Evolutionary conservation across 2,888 invertebrate species (phyloP).

Genomic region (Platycheirus rosarum): DNA sequence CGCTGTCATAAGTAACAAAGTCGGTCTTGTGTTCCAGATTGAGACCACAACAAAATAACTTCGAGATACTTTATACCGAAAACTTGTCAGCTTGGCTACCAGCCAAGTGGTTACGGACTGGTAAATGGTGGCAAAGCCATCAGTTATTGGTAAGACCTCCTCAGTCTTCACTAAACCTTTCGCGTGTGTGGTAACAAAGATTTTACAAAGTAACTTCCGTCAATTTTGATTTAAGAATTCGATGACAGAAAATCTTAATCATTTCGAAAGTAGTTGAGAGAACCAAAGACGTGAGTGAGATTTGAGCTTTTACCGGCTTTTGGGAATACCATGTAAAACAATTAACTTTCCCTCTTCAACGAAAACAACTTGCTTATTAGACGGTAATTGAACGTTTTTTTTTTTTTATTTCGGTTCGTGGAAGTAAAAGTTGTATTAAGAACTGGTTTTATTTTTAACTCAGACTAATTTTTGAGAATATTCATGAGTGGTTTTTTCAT

Average conservation of each 20-base stretch:
- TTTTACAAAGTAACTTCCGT: conserved; percentile 41
- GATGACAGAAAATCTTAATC: background rate
- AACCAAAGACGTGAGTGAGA: conserved; percentile 42
- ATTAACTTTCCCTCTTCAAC: conserved; percentile 53
- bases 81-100: conserved; percentile 38
- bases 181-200: conserved; percentile 64
- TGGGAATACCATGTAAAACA: conserved; percentile 12
- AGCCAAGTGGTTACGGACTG: conserved; percentile 17
- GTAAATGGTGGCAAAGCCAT: conserved; percentile 58
- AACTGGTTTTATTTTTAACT: conserved; percentile 53
- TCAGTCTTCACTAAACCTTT: conserved; percentile 62
- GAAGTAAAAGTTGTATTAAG: conserved; percentile 59
- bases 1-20: conserved; percentile 26
- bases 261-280: background rate
- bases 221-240: conserved; percentile 4
- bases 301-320: conserved; percentile 52
- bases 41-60: conserved; percentile 49
- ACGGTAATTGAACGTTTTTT: conserved; percentile 28
- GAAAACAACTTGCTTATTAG: conserved; percentile 20
- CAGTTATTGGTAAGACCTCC: conserved; percentile 18
- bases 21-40: conserved; percentile 61
- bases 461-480: background rate
- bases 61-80: conserved; percentile 16
- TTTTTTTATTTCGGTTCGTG: conserved; percentile 20
- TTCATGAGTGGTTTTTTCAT: background rate